These are phyloP conservation scores for Scalopus aquaticus DNA, from an alignment of 2,113 vertebrate species.

Conservation along the genomic window DNA sequence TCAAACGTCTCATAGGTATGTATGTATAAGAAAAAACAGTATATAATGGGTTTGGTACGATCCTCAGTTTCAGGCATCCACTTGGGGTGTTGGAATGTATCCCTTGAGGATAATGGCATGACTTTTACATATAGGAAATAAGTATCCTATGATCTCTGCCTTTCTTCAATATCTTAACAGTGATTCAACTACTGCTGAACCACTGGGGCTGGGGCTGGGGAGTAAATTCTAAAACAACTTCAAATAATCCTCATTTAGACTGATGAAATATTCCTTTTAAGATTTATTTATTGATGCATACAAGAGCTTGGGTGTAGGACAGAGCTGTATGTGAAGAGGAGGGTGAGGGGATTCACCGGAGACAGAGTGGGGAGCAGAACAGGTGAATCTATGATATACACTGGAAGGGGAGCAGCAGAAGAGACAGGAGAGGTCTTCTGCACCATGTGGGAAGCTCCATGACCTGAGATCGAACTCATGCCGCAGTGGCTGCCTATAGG, in stretches of 20 bases:
- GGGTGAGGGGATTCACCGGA: too few species aligned
- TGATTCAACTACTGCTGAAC: not conserved
- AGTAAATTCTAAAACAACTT: not conserved
- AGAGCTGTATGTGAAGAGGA: too few species aligned
- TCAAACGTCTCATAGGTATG: not conserved
- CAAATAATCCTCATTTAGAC: not conserved
- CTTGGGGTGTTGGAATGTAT: not conserved
- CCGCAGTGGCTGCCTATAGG: too few species aligned
- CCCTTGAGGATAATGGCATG: not conserved
- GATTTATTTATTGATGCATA: too few species aligned
- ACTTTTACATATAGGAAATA: not conserved
- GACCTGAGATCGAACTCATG: too few species aligned
- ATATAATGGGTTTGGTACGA: not conserved
- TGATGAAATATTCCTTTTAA: too few species aligned
- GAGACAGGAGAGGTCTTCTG: too few species aligned
- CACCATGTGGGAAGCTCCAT: too few species aligned
- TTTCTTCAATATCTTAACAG: not conserved
- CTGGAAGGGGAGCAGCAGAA: too few species aligned
- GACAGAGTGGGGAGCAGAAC: too few species aligned
- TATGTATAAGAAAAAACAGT: not conserved
- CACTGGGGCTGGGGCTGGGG: accelerated
- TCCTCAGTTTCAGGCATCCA: not conserved
- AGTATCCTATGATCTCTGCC: not conserved
- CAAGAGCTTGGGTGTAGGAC: too few species aligned
- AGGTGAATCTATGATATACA: too few species aligned